phyloP scores from a whole-genome alignment of 2,888 invertebrate species.

The Cheilosia grossa region DNA sequence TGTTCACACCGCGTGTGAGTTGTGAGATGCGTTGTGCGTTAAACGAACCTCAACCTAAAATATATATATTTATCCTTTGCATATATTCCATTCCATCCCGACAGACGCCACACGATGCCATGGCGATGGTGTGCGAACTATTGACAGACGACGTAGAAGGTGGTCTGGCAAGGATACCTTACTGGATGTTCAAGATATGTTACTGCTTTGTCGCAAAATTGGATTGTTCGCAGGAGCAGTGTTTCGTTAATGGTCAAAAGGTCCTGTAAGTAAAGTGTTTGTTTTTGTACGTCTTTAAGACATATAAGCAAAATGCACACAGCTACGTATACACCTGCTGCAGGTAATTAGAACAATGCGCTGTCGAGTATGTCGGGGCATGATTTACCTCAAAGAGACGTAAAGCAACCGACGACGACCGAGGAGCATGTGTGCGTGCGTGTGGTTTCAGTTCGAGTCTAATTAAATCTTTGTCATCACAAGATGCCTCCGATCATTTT shows the following conservation, averaged over 20 bases:
- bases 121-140: constrained; percentile 91
- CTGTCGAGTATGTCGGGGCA: neutral
- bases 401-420: neutral
- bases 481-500: constrained; percentile 6
- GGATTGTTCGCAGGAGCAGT: constrained; percentile 81
- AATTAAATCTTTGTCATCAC: constrained; percentile 48
- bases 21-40: neutral
- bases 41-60: constrained; percentile 21
- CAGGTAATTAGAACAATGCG: constrained; percentile 34
- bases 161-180: constrained; percentile 89
- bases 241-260: constrained; percentile 76
- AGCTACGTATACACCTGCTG: neutral
- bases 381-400: constrained; percentile 4
- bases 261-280: constrained; percentile 74
- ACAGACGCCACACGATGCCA: constrained; percentile 89
- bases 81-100: constrained; percentile 7
- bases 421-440: neutral
- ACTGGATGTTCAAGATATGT: constrained; percentile 86
- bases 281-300: neutral
- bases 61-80: constrained; percentile 27
- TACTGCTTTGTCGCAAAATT: constrained; percentile 85
- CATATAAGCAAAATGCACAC: neutral
- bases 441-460: constrained; percentile 44
- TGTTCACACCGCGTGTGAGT: neutral
- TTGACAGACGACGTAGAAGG: constrained; percentile 93